These are phyloP conservation scores for Dasypogon diadema DNA, from an alignment of 2,888 invertebrate species.

Conservation along the genomic window DNA sequence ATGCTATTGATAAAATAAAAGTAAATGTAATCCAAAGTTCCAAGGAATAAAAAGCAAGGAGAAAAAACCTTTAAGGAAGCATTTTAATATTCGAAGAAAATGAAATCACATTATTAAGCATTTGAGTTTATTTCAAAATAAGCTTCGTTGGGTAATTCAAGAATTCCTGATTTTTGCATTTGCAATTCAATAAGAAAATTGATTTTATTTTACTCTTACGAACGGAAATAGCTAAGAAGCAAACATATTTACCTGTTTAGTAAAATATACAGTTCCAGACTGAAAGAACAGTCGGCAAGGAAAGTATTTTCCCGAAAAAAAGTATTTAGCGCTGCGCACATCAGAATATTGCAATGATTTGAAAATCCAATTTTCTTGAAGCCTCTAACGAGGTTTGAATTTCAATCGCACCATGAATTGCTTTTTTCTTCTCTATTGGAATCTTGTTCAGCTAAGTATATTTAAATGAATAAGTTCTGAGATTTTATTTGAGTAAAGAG, in stretches of 20 bases:
- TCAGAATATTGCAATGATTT: background rate
- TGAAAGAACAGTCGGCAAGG: too few relatives aligned
- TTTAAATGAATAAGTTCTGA: too few relatives aligned
- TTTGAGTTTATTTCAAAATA: conserved; percentile 17
- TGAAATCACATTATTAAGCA: conserved; percentile 13
- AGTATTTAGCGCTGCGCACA: background rate
- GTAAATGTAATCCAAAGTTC: too few relatives aligned
- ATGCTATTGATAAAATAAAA: too few relatives aligned
- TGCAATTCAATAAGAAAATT: conserved; percentile 47
- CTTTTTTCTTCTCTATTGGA: background rate
- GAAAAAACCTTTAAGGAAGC: too few relatives aligned
- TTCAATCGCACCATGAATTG: background rate
- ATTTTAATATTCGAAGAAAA: too few relatives aligned
- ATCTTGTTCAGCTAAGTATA: background rate
- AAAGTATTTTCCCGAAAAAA: background rate
- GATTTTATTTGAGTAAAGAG: too few relatives aligned
- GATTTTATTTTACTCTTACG: conserved; percentile 8
- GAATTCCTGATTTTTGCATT: conserved; percentile 30
- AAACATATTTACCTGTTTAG: conserved; percentile 28
- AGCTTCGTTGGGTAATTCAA: background rate
- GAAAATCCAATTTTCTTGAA: background rate
- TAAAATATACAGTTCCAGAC: background rate
- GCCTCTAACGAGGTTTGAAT: background rate
- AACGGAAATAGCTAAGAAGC: background rate
- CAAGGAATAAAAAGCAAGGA: too few relatives aligned